Conservation (phyloP, 2,797 vertebrate genomes). For the Eleutherodactylus coqui region DNA sequence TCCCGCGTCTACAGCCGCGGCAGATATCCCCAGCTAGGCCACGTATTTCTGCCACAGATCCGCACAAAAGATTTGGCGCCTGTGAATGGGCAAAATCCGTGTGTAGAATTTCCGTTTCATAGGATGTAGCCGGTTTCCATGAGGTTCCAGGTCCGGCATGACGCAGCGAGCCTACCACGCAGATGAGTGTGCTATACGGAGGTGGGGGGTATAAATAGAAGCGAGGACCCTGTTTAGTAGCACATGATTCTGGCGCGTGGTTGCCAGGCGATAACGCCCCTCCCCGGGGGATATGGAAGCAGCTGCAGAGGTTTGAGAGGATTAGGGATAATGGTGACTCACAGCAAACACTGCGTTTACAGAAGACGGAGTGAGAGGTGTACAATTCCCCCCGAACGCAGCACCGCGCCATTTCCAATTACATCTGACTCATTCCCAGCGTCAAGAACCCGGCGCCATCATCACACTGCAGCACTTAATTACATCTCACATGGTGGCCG, state of each 20-base stretch:
- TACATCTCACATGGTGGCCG: background rate
- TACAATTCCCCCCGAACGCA: background rate
- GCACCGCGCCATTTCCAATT: background rate
- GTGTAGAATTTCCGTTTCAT: no score
- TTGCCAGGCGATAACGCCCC: constrained; percentile 37
- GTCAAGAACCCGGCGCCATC: background rate
- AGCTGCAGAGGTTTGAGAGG: constrained; percentile 35
- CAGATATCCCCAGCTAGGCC: no score
- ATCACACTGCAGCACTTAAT: background rate
- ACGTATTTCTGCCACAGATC: no score
- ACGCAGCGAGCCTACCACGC: background rate
- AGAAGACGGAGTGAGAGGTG: background rate
- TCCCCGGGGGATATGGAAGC: constrained; percentile 18
- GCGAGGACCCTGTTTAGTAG: background rate
- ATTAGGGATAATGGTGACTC: constrained; percentile 54
- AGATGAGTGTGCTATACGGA: background rate
- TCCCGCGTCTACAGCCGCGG: no score
- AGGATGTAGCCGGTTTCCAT: background rate
- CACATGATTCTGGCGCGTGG: constrained; percentile 5
- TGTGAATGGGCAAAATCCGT: no score
- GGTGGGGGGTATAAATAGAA: constrained; percentile 13
- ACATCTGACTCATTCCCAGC: constrained; percentile 16
- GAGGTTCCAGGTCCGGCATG: background rate
- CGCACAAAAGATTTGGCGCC: no score
- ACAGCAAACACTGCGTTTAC: constrained; percentile 35